Evolutionary conservation across 2,113 vertebrate species (phyloP).

Genomic region (Crotalus tigris): DNA sequence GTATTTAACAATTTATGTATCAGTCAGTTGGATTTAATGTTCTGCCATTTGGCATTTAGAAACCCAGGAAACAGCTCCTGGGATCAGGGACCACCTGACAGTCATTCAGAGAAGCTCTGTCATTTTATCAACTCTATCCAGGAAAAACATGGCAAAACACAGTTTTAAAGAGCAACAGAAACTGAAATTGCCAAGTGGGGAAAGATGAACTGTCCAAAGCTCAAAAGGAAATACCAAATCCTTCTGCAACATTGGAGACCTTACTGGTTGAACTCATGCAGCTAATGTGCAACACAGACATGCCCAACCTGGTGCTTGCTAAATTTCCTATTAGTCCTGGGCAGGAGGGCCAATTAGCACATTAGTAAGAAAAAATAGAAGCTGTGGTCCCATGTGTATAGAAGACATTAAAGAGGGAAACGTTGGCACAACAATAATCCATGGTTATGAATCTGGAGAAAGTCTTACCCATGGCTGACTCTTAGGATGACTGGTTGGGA

Average conservation of each 20-base stretch:
- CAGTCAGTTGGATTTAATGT: conserved; percentile 6
- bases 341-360: background rate
- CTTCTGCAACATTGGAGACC: background rate
- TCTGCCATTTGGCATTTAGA: background rate
- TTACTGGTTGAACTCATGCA: background rate
- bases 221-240: background rate
- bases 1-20: conserved; percentile 15
- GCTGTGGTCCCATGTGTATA: background rate
- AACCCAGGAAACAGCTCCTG: background rate
- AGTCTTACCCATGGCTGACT: too few relatives aligned
- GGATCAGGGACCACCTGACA: background rate
- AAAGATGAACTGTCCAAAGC: background rate
- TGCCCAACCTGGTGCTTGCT: background rate
- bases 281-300: background rate
- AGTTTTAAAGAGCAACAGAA: conserved; percentile 1
- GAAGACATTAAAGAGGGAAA: background rate
- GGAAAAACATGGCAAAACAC: background rate
- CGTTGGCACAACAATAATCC: background rate
- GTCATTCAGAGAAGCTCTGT: background rate
- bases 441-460: background rate
- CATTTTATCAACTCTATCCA: background rate
- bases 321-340: background rate
- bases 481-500: background rate
- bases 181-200: background rate
- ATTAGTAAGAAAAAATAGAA: background rate